phyloP scores from a whole-genome alignment of 2,797 vertebrate species.

The Lagorchestes hirsutus region DNA sequence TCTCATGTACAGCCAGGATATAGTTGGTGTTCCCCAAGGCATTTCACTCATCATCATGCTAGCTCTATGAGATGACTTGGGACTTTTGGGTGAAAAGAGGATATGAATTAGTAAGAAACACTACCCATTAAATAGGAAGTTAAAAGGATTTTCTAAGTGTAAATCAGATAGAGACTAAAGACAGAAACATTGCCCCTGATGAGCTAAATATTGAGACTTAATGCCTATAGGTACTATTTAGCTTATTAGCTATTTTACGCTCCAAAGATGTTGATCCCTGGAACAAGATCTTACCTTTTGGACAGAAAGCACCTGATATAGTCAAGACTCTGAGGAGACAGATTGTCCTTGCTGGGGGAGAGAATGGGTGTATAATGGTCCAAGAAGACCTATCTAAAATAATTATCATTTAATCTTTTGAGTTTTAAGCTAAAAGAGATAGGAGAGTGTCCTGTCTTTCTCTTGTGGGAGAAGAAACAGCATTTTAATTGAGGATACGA shows the following conservation, averaged over 20 bases:
- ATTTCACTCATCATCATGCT: neutral
- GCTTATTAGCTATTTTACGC: neutral
- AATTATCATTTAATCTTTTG: neutral
- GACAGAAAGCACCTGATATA: neutral
- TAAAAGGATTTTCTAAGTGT: neutral
- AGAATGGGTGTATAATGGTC: neutral
- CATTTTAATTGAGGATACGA: neutral
- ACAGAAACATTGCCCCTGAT: neutral
- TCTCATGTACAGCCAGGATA: neutral
- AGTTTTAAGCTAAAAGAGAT: neutral
- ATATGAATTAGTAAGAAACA: neutral
- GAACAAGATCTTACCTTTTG: neutral
- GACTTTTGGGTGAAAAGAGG: neutral
- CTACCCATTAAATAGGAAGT: neutral
- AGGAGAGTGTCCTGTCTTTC: neutral
- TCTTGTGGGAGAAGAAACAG: neutral
- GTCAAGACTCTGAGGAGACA: neutral
- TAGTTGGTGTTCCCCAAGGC: neutral
- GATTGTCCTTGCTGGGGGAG: neutral
- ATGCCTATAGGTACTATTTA: neutral
- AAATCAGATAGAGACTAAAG: neutral
- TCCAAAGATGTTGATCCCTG: neutral
- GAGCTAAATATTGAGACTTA: neutral
- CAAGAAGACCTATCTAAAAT: neutral
- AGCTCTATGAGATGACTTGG: neutral